These are phyloP conservation scores for Esperia sulphurella DNA, from an alignment of 2,888 invertebrate genomes.

Conservation along the genomic window DNA sequence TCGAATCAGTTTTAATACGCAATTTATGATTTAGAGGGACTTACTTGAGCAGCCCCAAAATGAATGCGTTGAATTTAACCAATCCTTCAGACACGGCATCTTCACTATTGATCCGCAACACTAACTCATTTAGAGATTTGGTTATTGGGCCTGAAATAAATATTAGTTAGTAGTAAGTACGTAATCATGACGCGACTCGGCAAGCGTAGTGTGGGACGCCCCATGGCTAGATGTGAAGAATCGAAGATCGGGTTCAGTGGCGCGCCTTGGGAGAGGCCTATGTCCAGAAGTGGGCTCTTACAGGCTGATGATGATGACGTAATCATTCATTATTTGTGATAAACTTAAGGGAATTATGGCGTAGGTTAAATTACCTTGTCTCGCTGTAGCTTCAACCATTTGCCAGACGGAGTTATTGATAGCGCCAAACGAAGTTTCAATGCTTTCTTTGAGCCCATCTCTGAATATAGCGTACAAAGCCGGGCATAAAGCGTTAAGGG, in stretches of 20 bases:
- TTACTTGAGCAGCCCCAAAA: conserved; percentile 92
- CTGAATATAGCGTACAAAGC: conserved; percentile 90
- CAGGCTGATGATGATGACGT: too few relatives aligned
- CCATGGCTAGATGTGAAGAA: too few relatives aligned
- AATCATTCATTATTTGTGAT: neutral
- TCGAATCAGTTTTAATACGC: neutral
- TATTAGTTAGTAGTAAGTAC: neutral
- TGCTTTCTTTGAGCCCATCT: conserved; percentile 89
- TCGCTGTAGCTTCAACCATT: conserved; percentile 92
- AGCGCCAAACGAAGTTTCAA: conserved; percentile 91
- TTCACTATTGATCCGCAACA: conserved; percentile 89
- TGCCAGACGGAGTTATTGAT: conserved; percentile 94
- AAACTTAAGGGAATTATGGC: neutral
- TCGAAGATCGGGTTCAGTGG: too few relatives aligned
- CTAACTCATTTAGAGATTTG: conserved; percentile 89
- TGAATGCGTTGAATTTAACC: conserved; percentile 93
- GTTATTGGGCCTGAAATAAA: conserved; percentile 84
- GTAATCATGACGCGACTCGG: too few relatives aligned
- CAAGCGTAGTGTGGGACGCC: too few relatives aligned
- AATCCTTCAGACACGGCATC: conserved; percentile 90
- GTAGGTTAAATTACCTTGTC: conserved; percentile 79
- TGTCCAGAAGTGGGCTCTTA: too few relatives aligned
- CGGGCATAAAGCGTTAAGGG: conserved; percentile 88
- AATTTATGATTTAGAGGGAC: conserved; percentile 31
- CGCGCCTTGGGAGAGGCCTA: too few relatives aligned